These are phyloP conservation scores for Triplophysa bombifrons DNA, from an alignment of 2,797 vertebrate species.

Conservation along the genomic window DNA sequence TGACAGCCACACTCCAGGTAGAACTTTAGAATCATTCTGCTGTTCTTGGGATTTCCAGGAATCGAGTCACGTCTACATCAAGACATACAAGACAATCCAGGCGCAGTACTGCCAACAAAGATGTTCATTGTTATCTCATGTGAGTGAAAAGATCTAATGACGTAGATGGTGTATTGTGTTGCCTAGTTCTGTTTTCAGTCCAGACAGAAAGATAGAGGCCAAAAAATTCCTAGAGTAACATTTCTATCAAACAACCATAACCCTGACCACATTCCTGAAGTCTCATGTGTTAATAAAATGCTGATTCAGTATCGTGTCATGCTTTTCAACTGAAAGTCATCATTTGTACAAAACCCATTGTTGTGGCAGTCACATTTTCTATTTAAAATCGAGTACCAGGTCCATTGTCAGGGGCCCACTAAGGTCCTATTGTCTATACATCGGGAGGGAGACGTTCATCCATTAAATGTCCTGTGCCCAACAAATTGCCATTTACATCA, in stretches of 20 bases:
- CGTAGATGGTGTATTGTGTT: not conserved
- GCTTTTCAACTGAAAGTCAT: not conserved
- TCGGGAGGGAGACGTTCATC: too few relatives aligned
- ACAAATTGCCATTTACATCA: not conserved
- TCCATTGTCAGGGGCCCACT: not conserved
- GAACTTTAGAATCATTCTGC: not conserved
- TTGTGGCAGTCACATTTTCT: not conserved
- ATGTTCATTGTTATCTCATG: not conserved
- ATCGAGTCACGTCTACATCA: not conserved
- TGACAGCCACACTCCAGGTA: slow-evolving; percentile 29
- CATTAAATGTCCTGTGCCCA: not conserved
- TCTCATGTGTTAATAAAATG: not conserved
- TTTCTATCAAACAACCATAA: not conserved
- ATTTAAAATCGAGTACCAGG: not conserved
- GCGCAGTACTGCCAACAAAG: slow-evolving; percentile 1
- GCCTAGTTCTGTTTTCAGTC: not conserved
- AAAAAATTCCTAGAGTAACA: not conserved
- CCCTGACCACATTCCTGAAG: not conserved
- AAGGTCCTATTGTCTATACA: too few relatives aligned
- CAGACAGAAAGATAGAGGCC: not conserved
- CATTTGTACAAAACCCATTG: not conserved
- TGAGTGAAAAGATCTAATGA: slow-evolving; percentile 13
- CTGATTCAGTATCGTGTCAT: not conserved
- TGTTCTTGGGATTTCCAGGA: slow-evolving; percentile 5
- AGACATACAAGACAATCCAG: not conserved